Conservation (phyloP, 2,113 vertebrate species). For the Theristicus caerulescens region DNA sequence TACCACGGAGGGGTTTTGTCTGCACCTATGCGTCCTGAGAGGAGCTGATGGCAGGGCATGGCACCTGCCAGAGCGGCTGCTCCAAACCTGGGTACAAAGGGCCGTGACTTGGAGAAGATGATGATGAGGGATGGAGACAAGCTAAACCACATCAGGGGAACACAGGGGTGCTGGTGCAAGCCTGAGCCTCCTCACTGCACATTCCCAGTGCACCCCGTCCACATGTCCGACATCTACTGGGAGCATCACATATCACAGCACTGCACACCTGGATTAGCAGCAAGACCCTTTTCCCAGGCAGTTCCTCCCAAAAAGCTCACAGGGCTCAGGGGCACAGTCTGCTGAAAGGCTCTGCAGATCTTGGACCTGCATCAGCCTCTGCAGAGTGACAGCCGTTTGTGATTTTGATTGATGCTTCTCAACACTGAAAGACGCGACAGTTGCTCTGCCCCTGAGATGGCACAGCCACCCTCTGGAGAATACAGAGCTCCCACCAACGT, state of each 20-base stretch:
- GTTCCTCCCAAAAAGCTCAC: rapidly evolving
- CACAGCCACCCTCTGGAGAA: neutral
- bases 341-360: neutral
- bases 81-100: neutral
- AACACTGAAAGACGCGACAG: rapidly evolving
- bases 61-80: neutral
- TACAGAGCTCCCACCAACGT: neutral
- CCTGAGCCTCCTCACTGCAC: neutral
- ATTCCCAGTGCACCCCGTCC: rapidly evolving
- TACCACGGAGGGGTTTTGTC: neutral
- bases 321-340: neutral
- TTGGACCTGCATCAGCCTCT: neutral
- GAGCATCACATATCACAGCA: neutral
- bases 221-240: neutral
- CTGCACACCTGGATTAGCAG: rapidly evolving
- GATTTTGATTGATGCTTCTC: neutral
- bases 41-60: neutral
- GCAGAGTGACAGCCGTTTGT: neutral
- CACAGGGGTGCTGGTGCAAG: neutral
- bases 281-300: neutral
- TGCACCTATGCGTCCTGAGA: too few species aligned
- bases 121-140: neutral
- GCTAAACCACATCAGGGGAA: neutral
- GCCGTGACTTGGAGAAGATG: neutral
- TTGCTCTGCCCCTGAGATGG: rapidly evolving